Conservation (phyloP, 2,113 vertebrate species). For the Smithornis capensis region DNA sequence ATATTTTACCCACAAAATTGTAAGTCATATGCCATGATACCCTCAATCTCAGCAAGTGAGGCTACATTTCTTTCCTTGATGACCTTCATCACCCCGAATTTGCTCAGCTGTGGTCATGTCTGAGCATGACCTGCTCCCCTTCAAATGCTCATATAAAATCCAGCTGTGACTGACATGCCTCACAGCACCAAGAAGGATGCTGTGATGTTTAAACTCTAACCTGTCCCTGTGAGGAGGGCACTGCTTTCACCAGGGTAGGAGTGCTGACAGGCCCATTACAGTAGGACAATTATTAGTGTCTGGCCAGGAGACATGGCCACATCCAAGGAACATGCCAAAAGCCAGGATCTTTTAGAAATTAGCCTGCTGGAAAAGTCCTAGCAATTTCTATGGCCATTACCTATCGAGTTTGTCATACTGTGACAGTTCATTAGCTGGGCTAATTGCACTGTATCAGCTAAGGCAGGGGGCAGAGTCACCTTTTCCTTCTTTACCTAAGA, state of each 20-base stretch:
- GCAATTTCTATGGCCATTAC: not conserved
- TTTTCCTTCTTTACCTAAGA: not conserved
- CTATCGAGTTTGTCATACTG: not conserved
- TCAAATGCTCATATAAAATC: fast-evolving
- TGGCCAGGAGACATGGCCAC: not conserved
- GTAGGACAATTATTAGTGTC: not conserved
- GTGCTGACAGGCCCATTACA: not conserved
- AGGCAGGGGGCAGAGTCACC: not conserved
- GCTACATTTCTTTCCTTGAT: not conserved
- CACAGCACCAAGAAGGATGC: not conserved
- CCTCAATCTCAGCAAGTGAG: not conserved
- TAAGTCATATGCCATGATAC: not conserved
- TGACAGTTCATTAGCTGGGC: not conserved
- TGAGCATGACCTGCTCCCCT: not conserved
- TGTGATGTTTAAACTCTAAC: not conserved
- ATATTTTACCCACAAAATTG: not conserved
- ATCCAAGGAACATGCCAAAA: not conserved
- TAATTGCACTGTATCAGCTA: not conserved
- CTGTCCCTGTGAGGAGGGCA: not conserved
- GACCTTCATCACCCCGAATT: not conserved
- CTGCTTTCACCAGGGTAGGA: not conserved
- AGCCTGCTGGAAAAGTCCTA: not conserved
- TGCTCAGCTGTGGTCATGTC: fast-evolving
- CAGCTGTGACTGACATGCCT: not conserved
- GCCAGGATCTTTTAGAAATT: not conserved